Evolutionary conservation across 2,797 vertebrate species (phyloP).

Genomic region (Thunnus albacares): DNA sequence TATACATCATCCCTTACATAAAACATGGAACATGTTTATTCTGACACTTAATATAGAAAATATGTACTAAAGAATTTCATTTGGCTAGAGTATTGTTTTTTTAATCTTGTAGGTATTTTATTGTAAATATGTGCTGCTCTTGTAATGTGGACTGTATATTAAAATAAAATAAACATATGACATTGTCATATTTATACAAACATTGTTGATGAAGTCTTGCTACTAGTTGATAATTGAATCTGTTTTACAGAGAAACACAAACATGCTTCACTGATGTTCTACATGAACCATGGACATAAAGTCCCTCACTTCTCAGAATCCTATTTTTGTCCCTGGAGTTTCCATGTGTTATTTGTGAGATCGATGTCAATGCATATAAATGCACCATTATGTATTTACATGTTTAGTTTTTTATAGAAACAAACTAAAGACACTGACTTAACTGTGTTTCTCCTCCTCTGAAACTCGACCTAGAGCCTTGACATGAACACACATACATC

Average conservation of each 20-base stretch:
- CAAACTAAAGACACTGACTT: not conserved
- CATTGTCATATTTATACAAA: slow-evolving; percentile 70
- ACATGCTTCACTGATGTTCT: not conserved
- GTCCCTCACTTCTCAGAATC: not conserved
- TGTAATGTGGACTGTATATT: slow-evolving; percentile 83
- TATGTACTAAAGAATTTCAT: slow-evolving; percentile 42
- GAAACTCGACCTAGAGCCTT: not conserved
- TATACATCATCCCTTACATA: slow-evolving; percentile 21
- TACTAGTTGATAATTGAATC: not conserved
- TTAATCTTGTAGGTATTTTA: slow-evolving; percentile 77
- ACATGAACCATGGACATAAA: not conserved
- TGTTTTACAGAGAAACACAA: not conserved
- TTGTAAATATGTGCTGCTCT: slow-evolving; percentile 80
- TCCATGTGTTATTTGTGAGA: not conserved
- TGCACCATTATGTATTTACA: not conserved
- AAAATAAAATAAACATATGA: slow-evolving; percentile 74
- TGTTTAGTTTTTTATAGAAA: not conserved
- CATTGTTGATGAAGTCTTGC: slow-evolving; percentile 15
- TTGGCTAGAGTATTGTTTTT: slow-evolving; percentile 77
- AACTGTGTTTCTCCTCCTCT: not conserved
- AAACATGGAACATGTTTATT: slow-evolving; percentile 45
- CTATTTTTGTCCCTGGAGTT: not conserved
- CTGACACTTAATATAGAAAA: slow-evolving; percentile 50
- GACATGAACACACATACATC: not conserved
- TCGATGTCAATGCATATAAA: not conserved